Conservation (phyloP, 2,113 vertebrate genomes). For the Daboia siamensis region DNA sequence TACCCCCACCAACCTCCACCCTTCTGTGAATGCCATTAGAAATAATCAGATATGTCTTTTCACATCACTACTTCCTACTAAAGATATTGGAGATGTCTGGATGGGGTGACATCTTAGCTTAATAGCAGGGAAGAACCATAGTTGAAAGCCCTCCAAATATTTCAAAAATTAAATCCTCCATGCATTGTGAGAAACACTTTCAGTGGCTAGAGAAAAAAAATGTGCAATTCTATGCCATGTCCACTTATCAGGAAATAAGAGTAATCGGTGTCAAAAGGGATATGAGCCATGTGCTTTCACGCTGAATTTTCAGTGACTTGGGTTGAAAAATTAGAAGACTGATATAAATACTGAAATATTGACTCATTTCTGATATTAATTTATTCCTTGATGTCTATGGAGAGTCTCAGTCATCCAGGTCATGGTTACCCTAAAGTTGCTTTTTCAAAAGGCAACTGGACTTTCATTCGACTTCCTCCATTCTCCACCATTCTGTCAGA, state of each 20-base stretch:
- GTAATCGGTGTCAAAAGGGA: neutral
- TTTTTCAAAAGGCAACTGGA: neutral
- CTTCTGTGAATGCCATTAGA: neutral
- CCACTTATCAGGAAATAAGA: neutral
- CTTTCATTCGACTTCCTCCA: neutral
- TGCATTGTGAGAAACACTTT: neutral
- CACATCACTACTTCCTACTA: neutral
- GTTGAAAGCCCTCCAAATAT: neutral
- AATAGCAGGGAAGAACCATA: neutral
- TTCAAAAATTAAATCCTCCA: neutral
- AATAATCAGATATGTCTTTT: neutral
- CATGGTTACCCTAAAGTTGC: neutral
- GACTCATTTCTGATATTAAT: neutral
- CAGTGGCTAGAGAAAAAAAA: neutral
- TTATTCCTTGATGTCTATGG: neutral
- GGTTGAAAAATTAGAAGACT: neutral
- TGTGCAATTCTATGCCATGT: neutral
- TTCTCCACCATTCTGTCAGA: neutral
- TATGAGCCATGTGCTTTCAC: neutral
- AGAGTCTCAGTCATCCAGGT: neutral
- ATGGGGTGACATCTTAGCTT: neutral
- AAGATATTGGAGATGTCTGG: neutral
- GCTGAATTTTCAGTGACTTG: neutral
- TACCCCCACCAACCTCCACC: neutral
- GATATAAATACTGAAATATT: neutral